Percentiles rank a stretch among this genome's conserved stretches.
These are phyloP conservation scores for Diadema setosum DNA, from an alignment of 35 echinoderm and acorn worm species.

Conservation along the genomic window DNA sequence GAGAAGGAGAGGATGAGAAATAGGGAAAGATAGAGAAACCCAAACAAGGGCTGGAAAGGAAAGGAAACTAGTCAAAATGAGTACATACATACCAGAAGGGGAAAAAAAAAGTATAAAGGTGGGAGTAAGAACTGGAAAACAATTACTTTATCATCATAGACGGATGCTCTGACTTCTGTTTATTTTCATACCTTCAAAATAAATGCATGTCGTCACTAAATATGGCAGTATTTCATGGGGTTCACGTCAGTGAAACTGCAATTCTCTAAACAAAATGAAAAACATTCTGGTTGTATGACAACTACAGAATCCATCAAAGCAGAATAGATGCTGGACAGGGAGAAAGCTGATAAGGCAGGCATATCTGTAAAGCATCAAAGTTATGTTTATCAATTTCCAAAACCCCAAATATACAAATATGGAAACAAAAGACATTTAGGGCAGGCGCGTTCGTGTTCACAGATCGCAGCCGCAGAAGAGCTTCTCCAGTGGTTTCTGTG, in stretches of 20 bases:
- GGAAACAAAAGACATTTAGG: neutral
- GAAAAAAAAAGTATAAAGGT: too few relatives aligned
- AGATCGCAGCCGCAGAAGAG: neutral
- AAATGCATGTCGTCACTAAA: neutral
- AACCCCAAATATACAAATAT: neutral
- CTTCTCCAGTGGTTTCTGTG: neutral
- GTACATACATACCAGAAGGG: too few relatives aligned
- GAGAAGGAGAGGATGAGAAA: too few relatives aligned
- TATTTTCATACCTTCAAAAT: neutral
- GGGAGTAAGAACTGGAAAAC: too few relatives aligned
- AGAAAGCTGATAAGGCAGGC: neutral
- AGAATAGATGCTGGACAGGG: neutral
- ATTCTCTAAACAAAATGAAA: neutral
- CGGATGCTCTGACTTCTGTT: too few relatives aligned
- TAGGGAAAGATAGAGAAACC: too few relatives aligned
- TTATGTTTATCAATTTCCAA: slow-evolving; percentile 20
- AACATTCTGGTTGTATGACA: slow-evolving; percentile 26
- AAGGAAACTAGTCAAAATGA: too few relatives aligned
- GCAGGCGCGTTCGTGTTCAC: neutral
- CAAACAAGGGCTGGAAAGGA: too few relatives aligned
- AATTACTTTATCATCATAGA: too few relatives aligned
- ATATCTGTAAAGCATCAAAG: neutral
- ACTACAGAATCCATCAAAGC: neutral
- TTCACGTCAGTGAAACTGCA: neutral
- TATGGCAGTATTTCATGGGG: neutral